Evolutionary conservation across 2,113 vertebrate genomes (phyloP).

Genomic region (Fukomys damarensis): DNA sequence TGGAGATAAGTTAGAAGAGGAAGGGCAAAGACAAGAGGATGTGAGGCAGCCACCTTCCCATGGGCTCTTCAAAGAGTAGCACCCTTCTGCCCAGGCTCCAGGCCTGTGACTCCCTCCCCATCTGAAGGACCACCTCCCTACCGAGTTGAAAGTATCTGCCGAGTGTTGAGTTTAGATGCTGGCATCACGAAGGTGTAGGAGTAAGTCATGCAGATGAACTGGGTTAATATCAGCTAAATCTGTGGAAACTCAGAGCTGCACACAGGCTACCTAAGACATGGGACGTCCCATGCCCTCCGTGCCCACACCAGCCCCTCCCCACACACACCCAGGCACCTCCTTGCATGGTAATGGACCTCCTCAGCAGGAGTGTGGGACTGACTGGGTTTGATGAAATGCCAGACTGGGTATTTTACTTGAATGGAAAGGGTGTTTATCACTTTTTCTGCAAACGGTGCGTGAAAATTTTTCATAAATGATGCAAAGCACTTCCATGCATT

Average conservation of each 20-base stretch:
- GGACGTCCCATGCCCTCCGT: accelerated
- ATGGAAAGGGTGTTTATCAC: slow-evolving; percentile 79
- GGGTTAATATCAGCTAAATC: background rate
- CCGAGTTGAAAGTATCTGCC: background rate
- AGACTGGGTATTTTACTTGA: slow-evolving; percentile 80
- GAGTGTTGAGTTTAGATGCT: background rate
- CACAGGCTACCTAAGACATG: accelerated
- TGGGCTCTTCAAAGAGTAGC: background rate
- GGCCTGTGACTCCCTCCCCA: background rate
- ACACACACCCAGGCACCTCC: background rate
- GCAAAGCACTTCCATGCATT: slow-evolving; percentile 77
- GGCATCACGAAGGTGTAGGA: background rate
- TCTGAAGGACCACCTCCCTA: background rate
- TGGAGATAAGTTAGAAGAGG: background rate
- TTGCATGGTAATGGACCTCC: slow-evolving; percentile 22
- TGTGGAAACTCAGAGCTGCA: background rate
- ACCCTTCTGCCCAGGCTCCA: accelerated
- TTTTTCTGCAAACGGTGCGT: slow-evolving; percentile 74
- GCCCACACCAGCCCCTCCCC: background rate
- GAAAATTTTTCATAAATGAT: slow-evolving; percentile 85
- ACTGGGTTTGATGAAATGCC: slow-evolving; percentile 78
- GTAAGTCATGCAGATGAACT: background rate
- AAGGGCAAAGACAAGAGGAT: accelerated
- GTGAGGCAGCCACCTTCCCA: accelerated
- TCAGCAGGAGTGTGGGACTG: slow-evolving; percentile 39